These are phyloP conservation scores for Tragelaphus strepsiceros DNA, from an alignment of 2,113 vertebrate genomes.

Conservation along the genomic window DNA sequence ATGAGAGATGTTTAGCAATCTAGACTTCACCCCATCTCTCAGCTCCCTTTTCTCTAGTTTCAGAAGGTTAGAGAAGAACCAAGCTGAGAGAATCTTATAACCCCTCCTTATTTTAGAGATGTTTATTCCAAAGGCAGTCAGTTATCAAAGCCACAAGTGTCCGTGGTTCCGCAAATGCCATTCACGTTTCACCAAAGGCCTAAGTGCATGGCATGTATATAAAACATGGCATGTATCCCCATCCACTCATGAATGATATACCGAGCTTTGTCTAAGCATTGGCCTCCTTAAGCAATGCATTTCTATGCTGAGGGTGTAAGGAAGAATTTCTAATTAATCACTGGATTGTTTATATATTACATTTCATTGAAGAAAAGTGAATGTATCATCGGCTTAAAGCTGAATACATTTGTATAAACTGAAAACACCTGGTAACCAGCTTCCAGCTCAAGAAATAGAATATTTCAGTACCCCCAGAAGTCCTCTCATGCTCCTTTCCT, in stretches of 20 bases:
- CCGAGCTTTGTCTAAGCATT: background rate
- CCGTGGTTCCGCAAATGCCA: background rate
- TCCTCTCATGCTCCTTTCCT: background rate
- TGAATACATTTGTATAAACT: background rate
- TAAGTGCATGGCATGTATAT: fast-evolving
- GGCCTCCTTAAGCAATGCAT: background rate
- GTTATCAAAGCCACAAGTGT: background rate
- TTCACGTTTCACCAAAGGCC: background rate
- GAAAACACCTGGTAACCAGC: background rate
- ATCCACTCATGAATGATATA: background rate
- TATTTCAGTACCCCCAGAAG: background rate
- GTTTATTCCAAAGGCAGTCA: background rate
- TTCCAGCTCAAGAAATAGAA: background rate
- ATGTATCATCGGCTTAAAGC: background rate
- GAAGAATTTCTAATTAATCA: conserved; percentile 20
- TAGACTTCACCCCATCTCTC: background rate
- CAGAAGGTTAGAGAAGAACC: background rate
- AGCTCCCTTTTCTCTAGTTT: background rate
- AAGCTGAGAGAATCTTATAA: background rate
- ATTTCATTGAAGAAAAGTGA: background rate
- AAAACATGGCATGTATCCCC: background rate
- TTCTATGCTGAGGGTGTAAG: background rate
- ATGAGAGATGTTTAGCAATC: background rate
- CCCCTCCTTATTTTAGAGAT: background rate
- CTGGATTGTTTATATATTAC: background rate